These are phyloP conservation scores for Cerceris ruficornis DNA, from an alignment of 2,888 invertebrate species.

Conservation along the genomic window DNA sequence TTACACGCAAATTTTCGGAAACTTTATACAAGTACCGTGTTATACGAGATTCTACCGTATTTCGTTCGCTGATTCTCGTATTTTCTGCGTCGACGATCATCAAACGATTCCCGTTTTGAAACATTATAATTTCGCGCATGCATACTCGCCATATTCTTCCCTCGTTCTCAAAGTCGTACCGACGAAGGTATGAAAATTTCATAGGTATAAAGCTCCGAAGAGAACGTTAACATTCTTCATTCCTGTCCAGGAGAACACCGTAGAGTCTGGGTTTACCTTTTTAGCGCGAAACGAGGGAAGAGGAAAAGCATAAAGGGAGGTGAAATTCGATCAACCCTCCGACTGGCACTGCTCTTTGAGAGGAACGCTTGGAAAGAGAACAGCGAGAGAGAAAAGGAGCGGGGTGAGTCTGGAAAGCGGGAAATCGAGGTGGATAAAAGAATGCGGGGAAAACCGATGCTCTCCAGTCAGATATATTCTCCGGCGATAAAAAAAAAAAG, in stretches of 20 bases:
- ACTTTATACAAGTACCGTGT: no score
- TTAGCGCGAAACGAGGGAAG: neutral
- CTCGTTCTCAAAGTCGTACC: neutral
- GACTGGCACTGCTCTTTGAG: neutral
- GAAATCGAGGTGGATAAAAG: slow-evolving; percentile 1
- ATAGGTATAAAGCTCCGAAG: neutral
- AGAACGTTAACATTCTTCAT: neutral
- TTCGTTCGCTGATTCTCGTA: no score
- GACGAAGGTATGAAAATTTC: neutral
- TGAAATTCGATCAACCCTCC: slow-evolving; percentile 28
- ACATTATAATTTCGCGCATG: neutral
- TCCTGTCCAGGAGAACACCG: neutral
- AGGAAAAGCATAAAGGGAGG: neutral
- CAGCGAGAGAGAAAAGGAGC: neutral
- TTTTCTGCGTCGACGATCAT: neutral
- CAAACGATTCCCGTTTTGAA: neutral
- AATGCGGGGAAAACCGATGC: slow-evolving; percentile 5
- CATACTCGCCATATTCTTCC: no score
- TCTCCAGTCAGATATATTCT: slow-evolving; percentile 7
- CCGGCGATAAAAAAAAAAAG: neutral
- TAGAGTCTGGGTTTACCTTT: neutral
- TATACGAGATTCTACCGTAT: no score
- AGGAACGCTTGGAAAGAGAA: neutral
- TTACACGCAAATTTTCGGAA: no score
- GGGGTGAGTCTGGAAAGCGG: neutral